Evolutionary conservation across 2,797 vertebrate genomes (phyloP), one percentile per base, ranked within the genome.

Genomic region (Oreortyx pictus): DNA sequence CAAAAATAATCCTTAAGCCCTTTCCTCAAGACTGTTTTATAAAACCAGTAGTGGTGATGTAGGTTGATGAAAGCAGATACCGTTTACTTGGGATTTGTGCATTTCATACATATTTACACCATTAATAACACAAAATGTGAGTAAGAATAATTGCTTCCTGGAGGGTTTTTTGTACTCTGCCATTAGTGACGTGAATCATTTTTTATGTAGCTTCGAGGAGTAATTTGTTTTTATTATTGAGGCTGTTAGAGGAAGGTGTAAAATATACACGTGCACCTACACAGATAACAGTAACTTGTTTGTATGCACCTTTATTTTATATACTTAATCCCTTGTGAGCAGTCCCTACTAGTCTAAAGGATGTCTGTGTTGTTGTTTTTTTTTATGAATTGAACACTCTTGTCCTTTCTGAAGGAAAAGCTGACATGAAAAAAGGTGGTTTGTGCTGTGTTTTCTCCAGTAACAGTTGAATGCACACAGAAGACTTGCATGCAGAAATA

Each of bases 341-440:
- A 60, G 7, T 88, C 35, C 3, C 22, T 79, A 33, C 77, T 84
- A 54, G 76, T 23, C 5, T 62, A 54, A 56, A 56, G 25, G 8
- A 2, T 57, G 33, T 16, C n/a, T n/a, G n/a, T n/a, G 52, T 37
- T 37, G 37, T 37, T 37, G 31, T 31, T 54, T 54, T 6, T 54
- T 8, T 79, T 74, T 91, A 91, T 64, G 77, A 31, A 75, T 43
- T 37, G 60, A 68, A 60, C 3, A 22, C 6, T 25, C 60, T 88
- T 77, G 61, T 7, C 19, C 44, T 52, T 92, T 68, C 54, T 83
- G 81, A 60, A 41, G 25, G 54, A 75, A 39, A 43, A 31, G 24
- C 3, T 0, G 44, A 14, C 41, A 18, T 31, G 24, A 57, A 65
- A 78, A 90, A 27, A 0, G 8, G 19, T 0, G 2, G 1, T 50